These are phyloP conservation scores for Thalassarche chlororhynchos DNA, from an alignment of 2,113 vertebrate species.

Conservation along the genomic window DNA sequence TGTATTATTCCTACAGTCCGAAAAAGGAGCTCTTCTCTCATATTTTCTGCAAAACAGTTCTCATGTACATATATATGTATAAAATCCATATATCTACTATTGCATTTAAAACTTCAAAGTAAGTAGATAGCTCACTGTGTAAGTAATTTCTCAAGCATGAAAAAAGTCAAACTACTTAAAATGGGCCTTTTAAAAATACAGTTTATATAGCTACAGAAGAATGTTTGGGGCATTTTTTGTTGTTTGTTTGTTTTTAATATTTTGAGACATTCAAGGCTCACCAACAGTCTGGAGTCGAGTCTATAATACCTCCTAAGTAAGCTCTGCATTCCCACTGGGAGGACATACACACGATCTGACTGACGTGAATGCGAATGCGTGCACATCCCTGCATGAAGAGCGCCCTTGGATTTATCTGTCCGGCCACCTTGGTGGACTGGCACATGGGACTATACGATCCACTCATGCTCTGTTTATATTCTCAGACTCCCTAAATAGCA, in stretches of 20 bases:
- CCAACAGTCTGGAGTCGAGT: neutral
- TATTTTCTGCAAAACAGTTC: neutral
- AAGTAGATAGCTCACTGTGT: neutral
- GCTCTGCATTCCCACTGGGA: neutral
- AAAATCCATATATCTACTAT: neutral
- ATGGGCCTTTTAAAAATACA: neutral
- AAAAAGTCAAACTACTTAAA: neutral
- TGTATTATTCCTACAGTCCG: neutral
- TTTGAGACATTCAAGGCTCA: neutral
- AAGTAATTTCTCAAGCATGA: neutral
- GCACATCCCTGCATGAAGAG: neutral
- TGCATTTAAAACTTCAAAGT: neutral
- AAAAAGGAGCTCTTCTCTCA: neutral
- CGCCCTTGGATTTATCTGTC: neutral
- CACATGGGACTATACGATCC: neutral
- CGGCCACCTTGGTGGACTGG: neutral
- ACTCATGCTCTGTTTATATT: neutral
- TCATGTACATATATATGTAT: neutral
- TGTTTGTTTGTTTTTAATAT: neutral
- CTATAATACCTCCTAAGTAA: neutral
- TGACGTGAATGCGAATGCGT: rapidly evolving
- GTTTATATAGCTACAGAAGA: neutral
- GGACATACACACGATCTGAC: rapidly evolving
- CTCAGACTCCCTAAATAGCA: neutral
- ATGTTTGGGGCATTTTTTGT: rapidly evolving